Percentiles rank a stretch among this genome's conserved stretches.
phyloP scores from a whole-genome alignment of 2,797 vertebrate genomes.

The Sebastes matsubarae region DNA sequence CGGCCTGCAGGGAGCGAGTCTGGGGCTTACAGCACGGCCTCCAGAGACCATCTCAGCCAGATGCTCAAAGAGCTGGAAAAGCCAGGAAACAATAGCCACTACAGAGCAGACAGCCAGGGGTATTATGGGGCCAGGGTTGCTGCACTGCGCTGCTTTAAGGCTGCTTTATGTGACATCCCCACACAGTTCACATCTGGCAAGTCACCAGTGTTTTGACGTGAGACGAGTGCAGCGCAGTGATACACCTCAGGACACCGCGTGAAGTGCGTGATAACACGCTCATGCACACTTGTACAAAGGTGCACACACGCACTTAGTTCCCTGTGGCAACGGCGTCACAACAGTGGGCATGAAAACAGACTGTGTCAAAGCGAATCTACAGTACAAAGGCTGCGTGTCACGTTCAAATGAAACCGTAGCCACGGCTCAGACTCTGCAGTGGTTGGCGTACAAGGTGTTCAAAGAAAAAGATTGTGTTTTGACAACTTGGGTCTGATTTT shows the following conservation, averaged over 20 bases:
- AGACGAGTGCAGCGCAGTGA: slow-evolving; percentile 41
- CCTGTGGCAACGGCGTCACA: slow-evolving; percentile 53
- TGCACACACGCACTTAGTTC: slow-evolving; percentile 10
- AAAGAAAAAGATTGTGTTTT: neutral
- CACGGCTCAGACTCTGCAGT: neutral
- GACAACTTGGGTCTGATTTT: neutral
- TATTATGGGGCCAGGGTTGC: slow-evolving; percentile 34
- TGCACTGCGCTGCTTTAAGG: slow-evolving; percentile 21
- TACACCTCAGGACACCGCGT: slow-evolving; percentile 21
- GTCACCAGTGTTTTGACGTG: slow-evolving; percentile 61
- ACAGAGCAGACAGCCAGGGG: slow-evolving; percentile 27
- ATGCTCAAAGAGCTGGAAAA: slow-evolving; percentile 67
- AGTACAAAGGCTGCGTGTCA: slow-evolving; percentile 27
- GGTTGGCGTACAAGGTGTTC: neutral
- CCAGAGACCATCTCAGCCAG: slow-evolving; percentile 68
- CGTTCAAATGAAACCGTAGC: slow-evolving; percentile 17
- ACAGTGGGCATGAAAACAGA: slow-evolving; percentile 46
- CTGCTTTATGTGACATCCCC: slow-evolving; percentile 49
- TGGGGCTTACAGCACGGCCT: slow-evolving; percentile 67
- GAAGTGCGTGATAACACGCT: neutral
- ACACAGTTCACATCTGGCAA: slow-evolving; percentile 51
- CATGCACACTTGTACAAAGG: slow-evolving; percentile 20
- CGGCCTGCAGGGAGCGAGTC: slow-evolving; percentile 68
- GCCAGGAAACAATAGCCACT: slow-evolving; percentile 65
- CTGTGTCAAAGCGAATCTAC: slow-evolving; percentile 44